Percentiles rank a stretch among this genome's conserved stretches.
These are phyloP conservation scores for Delphinapterus leucas DNA, from an alignment of 2,113 vertebrate genomes.

Conservation along the genomic window DNA sequence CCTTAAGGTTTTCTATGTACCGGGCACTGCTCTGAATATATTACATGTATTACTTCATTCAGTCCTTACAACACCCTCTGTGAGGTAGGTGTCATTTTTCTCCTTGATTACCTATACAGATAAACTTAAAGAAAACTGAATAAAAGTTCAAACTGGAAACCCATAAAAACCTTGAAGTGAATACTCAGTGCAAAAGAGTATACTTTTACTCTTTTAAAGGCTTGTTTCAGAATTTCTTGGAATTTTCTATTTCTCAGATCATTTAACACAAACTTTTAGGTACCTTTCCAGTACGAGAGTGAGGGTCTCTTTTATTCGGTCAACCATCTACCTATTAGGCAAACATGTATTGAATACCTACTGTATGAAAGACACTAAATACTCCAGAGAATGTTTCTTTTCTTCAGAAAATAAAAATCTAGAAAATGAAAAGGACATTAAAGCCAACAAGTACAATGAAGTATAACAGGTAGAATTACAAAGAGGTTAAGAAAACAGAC, in stretches of 20 bases:
- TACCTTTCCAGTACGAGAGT: background rate
- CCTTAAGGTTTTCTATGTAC: background rate
- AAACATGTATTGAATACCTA: background rate
- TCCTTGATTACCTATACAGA: background rate
- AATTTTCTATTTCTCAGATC: constrained; percentile 23
- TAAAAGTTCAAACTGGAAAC: constrained; percentile 1
- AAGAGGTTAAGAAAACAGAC: background rate
- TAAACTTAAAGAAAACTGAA: background rate
- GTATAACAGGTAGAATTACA: background rate
- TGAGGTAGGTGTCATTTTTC: background rate
- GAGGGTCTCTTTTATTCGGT: background rate
- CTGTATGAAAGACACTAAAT: background rate
- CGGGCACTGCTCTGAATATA: background rate
- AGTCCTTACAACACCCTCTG: background rate
- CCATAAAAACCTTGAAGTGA: background rate
- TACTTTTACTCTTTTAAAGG: background rate
- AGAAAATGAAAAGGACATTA: background rate
- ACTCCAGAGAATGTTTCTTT: background rate
- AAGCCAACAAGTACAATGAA: background rate
- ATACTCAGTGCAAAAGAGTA: background rate
- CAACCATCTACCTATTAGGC: background rate
- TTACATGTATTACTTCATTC: background rate
- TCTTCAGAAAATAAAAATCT: background rate
- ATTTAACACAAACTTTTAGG: background rate
- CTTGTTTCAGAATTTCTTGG: background rate